Evolutionary conservation across 2,113 vertebrate genomes (phyloP), one percentile per base, ranked within the genome.

Genomic region (Eulemur rufifrons): DNA sequence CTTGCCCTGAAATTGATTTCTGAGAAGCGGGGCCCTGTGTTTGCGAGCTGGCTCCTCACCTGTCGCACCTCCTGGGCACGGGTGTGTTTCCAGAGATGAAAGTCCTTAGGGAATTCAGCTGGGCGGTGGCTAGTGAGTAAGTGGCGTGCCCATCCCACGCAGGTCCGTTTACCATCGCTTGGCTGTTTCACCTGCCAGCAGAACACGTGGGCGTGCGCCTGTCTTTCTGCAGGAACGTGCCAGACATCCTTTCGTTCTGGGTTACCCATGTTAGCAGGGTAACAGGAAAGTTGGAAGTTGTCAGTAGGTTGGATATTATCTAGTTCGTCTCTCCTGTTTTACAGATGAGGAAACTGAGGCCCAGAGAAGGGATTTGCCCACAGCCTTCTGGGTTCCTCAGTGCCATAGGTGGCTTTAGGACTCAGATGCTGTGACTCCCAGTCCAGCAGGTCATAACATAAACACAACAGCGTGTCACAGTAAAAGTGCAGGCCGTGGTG

Each of bases 1-100:
- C 27, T 84, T 54, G 59, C 23, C 78, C 91, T 34, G 71, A 74
- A 39, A 96, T 91, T 54, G 86, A 97, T 96, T 96, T 96, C 94
- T 54, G 66, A 98, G 92, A 94, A 89, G 64, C 77, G 45, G 37
- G 29, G 68, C 52, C 64, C 54, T 63, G 91, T 52, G 6, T 54
- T 90, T 76, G 39, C 0, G 0, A 68, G 37, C 37, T 77, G 86
- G 37, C n/a, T 52, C 50, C 52, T 78, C 21, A 0, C 20, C 88
- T n/a, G 1, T n/a, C 4, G 2, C 59, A 59, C 71, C 76, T 95
- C 39, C 37, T 1, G 1, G 39, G 5, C 23, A 8, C 29, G 45
- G 50, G 17, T 39, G 39, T 69, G 50, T 81, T 97, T 91, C 94
- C 52, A 92, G 63, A 47, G n/a, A 90, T 23, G 85, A 15, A 76